phyloP scores from a whole-genome alignment of 2,888 invertebrate species.

The Apomyelois bistriatella region DNA sequence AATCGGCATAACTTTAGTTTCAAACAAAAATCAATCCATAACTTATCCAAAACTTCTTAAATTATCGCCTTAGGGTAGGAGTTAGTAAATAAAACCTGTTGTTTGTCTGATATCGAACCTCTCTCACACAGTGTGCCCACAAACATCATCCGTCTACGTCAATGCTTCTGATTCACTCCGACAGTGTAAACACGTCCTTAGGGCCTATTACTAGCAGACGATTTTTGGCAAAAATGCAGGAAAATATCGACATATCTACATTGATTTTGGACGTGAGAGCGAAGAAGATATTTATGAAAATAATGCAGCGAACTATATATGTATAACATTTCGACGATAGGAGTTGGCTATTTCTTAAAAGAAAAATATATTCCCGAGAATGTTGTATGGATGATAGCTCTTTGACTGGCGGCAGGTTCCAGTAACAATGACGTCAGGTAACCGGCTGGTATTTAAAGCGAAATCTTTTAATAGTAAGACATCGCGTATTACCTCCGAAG shows the following conservation, averaged over 20 bases:
- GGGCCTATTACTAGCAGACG: conserved; percentile 33
- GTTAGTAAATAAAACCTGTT: conserved; percentile 13
- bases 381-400: too few species aligned
- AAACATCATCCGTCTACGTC: conserved; percentile 61
- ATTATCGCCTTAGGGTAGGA: conserved; percentile 4
- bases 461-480: too few species aligned
- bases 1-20: not conserved
- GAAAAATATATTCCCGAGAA: too few species aligned
- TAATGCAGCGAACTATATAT: too few species aligned
- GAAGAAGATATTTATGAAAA: not conserved
- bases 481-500: too few species aligned
- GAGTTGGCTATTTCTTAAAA: too few species aligned
- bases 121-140: conserved; percentile 17
- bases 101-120: conserved; percentile 10
- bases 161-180: conserved; percentile 44
- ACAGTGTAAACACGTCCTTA: conserved; percentile 46
- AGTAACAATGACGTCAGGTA: too few species aligned
- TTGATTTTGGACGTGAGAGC: not conserved
- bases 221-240: conserved; percentile 1
- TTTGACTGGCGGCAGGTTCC: too few species aligned
- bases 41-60: conserved; percentile 9
- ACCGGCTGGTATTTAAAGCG: too few species aligned
- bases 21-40: not conserved
- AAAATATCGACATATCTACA: not conserved
- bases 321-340: too few species aligned